Evolutionary conservation across 2,113 vertebrate species (phyloP).

Genomic region (Poeciliopsis retropinna): DNA sequence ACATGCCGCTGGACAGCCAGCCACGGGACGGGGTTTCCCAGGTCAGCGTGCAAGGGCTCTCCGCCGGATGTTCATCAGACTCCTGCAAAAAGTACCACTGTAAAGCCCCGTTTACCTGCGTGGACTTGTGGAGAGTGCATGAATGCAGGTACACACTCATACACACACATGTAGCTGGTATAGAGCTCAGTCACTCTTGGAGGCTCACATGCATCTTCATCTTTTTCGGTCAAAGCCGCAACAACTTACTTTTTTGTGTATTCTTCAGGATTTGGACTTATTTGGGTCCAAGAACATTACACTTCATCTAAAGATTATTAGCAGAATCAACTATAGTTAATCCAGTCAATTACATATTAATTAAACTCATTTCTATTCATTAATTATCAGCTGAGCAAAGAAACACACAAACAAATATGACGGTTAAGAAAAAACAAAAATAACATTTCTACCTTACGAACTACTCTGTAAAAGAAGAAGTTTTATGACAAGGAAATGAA

Average conservation of each 20-base stretch:
- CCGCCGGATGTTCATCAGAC: conserved; percentile 84
- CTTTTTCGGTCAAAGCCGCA: conserved; percentile 17
- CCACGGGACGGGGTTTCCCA: conserved; percentile 82
- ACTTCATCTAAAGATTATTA: too few species aligned
- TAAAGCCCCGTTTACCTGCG: conserved; percentile 84
- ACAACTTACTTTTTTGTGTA: conserved; percentile 2
- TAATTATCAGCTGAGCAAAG: neutral
- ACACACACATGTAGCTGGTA: neutral
- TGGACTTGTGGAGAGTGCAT: conserved; percentile 90
- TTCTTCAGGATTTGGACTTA: neutral
- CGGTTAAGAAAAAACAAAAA: neutral
- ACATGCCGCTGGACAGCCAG: conserved; percentile 83
- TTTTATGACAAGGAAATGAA: neutral
- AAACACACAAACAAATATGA: neutral
- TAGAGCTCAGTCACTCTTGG: neutral
- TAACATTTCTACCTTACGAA: neutral
- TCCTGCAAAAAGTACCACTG: conserved; percentile 88
- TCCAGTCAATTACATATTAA: too few species aligned
- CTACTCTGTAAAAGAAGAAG: neutral
- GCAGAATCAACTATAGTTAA: too few species aligned
- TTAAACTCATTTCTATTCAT: too few species aligned
- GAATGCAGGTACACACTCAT: conserved; percentile 84
- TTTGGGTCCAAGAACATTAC: too few species aligned
- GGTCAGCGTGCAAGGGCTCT: conserved; percentile 82
- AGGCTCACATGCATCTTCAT: neutral